phyloP scores from a whole-genome alignment of 2,113 vertebrate genomes.

The Megaceryle maxima region DNA sequence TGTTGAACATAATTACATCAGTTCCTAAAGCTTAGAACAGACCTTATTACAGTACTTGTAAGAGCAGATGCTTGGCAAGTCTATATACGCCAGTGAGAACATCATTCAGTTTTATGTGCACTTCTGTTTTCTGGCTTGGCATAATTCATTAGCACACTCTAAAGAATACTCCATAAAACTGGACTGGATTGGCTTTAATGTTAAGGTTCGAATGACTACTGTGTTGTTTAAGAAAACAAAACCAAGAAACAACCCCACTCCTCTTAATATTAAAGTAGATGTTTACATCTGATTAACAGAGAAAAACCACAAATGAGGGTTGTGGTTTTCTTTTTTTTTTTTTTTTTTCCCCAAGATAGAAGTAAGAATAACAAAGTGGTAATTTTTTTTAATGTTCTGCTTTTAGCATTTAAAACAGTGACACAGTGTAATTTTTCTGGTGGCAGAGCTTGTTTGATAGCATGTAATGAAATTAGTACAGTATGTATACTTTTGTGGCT shows the following conservation, averaged over 20 bases:
- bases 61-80: constrained; percentile 71
- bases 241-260: neutral
- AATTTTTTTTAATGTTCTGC: neutral
- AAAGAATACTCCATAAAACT: constrained; percentile 77
- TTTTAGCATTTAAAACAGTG: neutral
- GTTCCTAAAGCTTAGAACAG: constrained; percentile 14
- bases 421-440: neutral
- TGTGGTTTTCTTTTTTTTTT: too few relatives aligned
- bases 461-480: neutral
- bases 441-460: neutral
- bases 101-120: constrained; percentile 79
- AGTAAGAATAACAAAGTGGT: neutral
- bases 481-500: neutral
- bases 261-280: neutral
- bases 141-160: constrained; percentile 78
- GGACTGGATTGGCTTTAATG: constrained; percentile 61
- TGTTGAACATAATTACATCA: neutral
- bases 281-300: neutral
- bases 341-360: neutral
- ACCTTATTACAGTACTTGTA: constrained; percentile 8
- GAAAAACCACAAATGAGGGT: neutral
- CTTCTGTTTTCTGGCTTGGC: constrained; percentile 72
- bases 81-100: constrained; percentile 74
- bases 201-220: constrained; percentile 58
- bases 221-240: constrained; percentile 49